These are phyloP conservation scores for Clarias gariepinus DNA, from an alignment of 2,113 vertebrate species.

Conservation along the genomic window DNA sequence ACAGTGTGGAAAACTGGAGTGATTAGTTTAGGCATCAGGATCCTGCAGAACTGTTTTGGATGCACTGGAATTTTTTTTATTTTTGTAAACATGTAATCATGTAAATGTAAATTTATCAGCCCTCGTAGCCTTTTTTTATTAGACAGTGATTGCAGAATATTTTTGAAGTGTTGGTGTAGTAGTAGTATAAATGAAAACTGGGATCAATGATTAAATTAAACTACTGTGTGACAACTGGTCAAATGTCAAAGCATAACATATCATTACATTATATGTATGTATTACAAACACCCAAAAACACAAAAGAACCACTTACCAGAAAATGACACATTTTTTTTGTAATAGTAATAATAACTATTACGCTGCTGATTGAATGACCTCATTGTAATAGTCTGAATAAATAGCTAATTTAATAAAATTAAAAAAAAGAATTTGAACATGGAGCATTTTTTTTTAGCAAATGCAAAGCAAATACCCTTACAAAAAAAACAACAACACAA, in stretches of 20 bases:
- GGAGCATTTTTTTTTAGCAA: not conserved
- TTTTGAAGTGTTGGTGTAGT: not conserved
- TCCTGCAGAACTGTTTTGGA: not conserved
- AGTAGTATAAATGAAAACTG: not conserved
- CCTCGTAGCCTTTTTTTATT: not conserved
- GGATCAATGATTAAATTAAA: not conserved
- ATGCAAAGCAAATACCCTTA: not conserved
- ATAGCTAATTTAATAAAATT: not conserved
- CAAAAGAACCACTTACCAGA: not conserved
- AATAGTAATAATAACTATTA: not conserved
- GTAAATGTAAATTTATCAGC: not conserved
- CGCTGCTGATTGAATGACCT: slow-evolving; percentile 19
- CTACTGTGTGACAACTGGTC: not conserved
- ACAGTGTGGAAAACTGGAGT: not conserved
- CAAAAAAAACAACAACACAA: not conserved
- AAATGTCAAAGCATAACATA: slow-evolving; percentile 7
- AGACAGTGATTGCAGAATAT: not conserved
- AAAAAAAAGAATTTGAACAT: not conserved
- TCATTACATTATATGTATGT: not conserved
- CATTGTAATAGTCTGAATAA: not conserved
- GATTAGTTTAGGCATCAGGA: not conserved
- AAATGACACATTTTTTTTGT: not conserved
- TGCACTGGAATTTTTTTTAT: not conserved
- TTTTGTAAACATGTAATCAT: not conserved
- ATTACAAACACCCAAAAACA: not conserved